Evolutionary conservation across 2,888 invertebrate genomes (phyloP).

Genomic region (Ennomos fuscantarius): DNA sequence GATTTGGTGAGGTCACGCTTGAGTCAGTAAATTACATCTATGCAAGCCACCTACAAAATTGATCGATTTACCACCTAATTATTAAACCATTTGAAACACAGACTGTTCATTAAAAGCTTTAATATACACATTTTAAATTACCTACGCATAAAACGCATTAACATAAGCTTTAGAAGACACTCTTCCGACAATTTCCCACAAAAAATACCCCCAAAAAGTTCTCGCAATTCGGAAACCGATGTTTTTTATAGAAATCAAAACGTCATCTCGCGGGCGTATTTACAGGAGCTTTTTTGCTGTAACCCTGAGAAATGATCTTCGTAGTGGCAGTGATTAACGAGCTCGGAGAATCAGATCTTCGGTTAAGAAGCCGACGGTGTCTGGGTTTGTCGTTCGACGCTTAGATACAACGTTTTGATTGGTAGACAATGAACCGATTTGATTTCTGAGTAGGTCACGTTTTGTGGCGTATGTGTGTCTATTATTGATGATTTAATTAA

Average conservation of each 20-base stretch:
- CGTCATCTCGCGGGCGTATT: constrained; percentile 39
- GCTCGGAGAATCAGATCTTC: constrained; percentile 18
- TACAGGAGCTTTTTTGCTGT: constrained; percentile 37
- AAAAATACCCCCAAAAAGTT: constrained; percentile 35
- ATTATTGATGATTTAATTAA: neutral
- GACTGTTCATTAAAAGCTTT: no score
- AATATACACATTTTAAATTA: no score
- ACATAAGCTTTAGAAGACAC: neutral
- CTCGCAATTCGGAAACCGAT: constrained; percentile 28
- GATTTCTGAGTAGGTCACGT: constrained; percentile 1
- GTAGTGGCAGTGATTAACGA: constrained; percentile 40
- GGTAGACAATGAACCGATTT: constrained; percentile 17
- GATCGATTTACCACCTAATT: no score
- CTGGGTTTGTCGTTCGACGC: constrained; percentile 19
- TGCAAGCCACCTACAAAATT: no score
- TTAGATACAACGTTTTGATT: constrained; percentile 29
- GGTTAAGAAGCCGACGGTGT: constrained; percentile 16
- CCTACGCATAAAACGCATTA: neutral
- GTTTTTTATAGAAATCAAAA: constrained; percentile 46
- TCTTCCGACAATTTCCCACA: constrained; percentile 16
- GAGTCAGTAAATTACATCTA: no score
- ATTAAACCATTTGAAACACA: no score
- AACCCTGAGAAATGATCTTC: constrained; percentile 42
- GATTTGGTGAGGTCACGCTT: no score
- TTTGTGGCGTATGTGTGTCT: neutral